Evolutionary conservation across 2,888 invertebrate species (phyloP), one percentile per base, ranked within the genome.

Genomic region (Dinocampus coccinellae): DNA sequence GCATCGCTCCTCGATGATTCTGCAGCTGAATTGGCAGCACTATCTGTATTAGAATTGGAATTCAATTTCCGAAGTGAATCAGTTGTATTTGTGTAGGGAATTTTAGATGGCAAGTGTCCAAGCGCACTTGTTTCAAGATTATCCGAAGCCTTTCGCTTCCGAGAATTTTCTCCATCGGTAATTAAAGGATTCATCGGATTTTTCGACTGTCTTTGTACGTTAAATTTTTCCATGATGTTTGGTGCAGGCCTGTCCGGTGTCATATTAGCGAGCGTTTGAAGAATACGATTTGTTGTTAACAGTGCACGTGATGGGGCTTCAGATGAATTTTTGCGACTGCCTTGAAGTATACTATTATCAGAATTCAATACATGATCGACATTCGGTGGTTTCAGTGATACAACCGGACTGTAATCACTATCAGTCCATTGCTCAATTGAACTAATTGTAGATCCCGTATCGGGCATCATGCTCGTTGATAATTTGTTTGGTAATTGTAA

Each of bases 401-500:
- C 75, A 0, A 78, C 78, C 11, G 82, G 76, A 58, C 79, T 83
- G 66, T 76, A 77, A 33, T 79, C 80, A 42, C 82, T 83, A 9
- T 86, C 86, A 7, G 86, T 81, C 86, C 87, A 87, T 0, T 82
- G 83, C 4, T 81, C 80, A 24, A 79, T 80, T 7, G 85, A 82
- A 47, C 83, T 86, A 0, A 76, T 26, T 1, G 80, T 79, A 0
- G 84, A 83, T 13, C 70, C 78, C 11, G 81, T 75, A 29, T 80
- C 82, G 16, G 47, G 47, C 1, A 47, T 20, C 6, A 16, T 20
- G 20, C 76, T 81, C n/a, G 74, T 73, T 3, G 78, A 77, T 24
- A 80, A 26, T 70, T 77, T 77, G 34, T 77, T 76, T 3, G 74
- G 73, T 9, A 52, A 42, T 61, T 72, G 73, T 3, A 64, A 70